Conservation (phyloP, 2,797 vertebrate genomes). For the Myotis planiceps region DNA sequence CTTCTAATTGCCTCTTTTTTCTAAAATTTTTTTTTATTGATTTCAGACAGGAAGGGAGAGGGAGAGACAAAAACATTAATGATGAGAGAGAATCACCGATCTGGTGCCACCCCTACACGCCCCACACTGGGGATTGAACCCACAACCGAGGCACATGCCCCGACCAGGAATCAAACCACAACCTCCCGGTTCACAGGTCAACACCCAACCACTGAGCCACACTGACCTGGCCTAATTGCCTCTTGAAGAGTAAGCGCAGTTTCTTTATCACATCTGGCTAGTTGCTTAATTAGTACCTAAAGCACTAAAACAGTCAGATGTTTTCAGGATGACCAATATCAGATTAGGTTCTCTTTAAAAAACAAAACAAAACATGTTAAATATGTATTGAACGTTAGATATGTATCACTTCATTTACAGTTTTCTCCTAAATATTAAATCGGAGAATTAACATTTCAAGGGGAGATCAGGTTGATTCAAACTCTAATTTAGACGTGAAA, state of each 20-base stretch:
- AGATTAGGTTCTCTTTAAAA: slow-evolving; percentile 57
- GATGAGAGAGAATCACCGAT: too few relatives aligned
- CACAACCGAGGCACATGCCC: too few relatives aligned
- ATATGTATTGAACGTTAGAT: slow-evolving; percentile 11
- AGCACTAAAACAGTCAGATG: not conserved
- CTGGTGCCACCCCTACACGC: too few relatives aligned
- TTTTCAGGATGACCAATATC: slow-evolving; percentile 59
- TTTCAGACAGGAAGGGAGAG: too few relatives aligned
- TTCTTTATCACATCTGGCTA: not conserved
- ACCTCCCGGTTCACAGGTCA: too few relatives aligned
- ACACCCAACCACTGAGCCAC: too few relatives aligned
- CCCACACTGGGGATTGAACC: too few relatives aligned
- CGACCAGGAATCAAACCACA: too few relatives aligned
- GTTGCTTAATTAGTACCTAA: slow-evolving; percentile 52
- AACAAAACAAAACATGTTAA: slow-evolving; percentile 19
- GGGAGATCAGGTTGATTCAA: slow-evolving; percentile 24
- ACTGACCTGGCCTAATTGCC: not conserved
- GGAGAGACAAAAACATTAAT: too few relatives aligned
- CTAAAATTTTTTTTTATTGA: too few relatives aligned
- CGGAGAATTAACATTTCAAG: slow-evolving; percentile 46
- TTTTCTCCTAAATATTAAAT: slow-evolving; percentile 32
- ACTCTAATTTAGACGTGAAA: slow-evolving; percentile 21
- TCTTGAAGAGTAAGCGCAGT: not conserved
- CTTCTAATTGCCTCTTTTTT: not conserved
- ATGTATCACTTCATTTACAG: slow-evolving; percentile 34